These are phyloP conservation scores for Ammodytes marinus DNA, from an alignment of 2,113 vertebrate species.

Conservation along the genomic window DNA sequence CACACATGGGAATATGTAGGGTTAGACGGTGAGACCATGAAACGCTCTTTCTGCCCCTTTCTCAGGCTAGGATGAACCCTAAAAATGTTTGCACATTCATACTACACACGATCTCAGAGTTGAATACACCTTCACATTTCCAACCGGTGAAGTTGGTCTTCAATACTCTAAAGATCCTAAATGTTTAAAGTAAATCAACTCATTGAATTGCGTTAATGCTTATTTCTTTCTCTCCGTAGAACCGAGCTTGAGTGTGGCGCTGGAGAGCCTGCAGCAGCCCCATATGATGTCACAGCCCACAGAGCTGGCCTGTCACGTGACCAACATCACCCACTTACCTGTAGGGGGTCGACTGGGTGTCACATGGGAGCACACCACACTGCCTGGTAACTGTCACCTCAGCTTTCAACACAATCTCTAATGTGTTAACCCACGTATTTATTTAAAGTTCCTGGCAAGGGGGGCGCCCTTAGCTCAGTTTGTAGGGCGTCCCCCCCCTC, in stretches of 20 bases:
- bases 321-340: constrained; percentile 73
- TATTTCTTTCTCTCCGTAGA: constrained; percentile 73
- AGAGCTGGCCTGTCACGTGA: constrained; percentile 88
- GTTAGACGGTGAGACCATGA: too few relatives aligned
- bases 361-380: constrained; percentile 88
- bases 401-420: neutral
- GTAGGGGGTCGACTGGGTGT: constrained; percentile 82
- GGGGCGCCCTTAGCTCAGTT: too few relatives aligned
- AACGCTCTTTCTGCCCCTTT: too few relatives aligned
- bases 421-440: neutral
- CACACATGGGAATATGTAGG: too few relatives aligned
- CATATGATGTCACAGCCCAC: constrained; percentile 88
- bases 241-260: constrained; percentile 85
- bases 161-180: neutral
- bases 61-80: too few relatives aligned
- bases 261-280: constrained; percentile 83
- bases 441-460: neutral
- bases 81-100: too few relatives aligned
- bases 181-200: neutral
- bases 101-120: too few relatives aligned
- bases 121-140: too few relatives aligned
- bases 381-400: constrained; percentile 58
- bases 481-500: too few relatives aligned
- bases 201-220: neutral
- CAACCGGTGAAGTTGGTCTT: too few relatives aligned